phyloP scores from a whole-genome alignment of 2,797 vertebrate species.

The Microtus agrestis region DNA sequence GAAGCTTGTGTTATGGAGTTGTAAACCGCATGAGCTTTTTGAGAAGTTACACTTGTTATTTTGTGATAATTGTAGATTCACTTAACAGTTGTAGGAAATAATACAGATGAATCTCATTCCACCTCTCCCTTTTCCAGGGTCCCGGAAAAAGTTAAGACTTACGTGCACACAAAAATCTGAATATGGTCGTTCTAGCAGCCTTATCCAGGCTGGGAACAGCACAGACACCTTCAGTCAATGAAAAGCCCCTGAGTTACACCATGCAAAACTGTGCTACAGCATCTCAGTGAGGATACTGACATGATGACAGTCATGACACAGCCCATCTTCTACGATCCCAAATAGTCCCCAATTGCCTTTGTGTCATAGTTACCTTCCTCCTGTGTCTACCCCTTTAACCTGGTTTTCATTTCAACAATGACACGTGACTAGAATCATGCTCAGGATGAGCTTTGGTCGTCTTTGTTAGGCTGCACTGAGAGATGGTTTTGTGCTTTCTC shows the following conservation, averaged over 20 bases:
- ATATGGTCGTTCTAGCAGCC: background rate
- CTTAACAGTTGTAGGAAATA: background rate
- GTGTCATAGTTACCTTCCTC: background rate
- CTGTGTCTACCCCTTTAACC: background rate
- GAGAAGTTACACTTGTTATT: background rate
- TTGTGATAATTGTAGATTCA: background rate
- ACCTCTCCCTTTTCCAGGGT: background rate
- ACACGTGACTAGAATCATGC: background rate
- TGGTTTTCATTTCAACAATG: background rate
- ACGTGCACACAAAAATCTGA: background rate
- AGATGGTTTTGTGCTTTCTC: background rate
- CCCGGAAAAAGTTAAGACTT: background rate
- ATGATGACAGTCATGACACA: too few species aligned
- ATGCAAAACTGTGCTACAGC: background rate
- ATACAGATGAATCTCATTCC: background rate
- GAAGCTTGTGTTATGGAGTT: background rate
- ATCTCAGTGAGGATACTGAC: background rate
- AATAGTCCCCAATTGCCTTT: background rate
- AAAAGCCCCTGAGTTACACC: background rate
- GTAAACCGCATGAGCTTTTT: background rate
- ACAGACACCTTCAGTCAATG: background rate
- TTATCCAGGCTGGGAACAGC: background rate
- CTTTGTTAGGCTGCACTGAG: background rate
- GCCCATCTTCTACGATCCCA: background rate
- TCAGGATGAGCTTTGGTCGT: background rate